Conservation (phyloP, 2,797 vertebrate species). For the Sebastes elongatus region DNA sequence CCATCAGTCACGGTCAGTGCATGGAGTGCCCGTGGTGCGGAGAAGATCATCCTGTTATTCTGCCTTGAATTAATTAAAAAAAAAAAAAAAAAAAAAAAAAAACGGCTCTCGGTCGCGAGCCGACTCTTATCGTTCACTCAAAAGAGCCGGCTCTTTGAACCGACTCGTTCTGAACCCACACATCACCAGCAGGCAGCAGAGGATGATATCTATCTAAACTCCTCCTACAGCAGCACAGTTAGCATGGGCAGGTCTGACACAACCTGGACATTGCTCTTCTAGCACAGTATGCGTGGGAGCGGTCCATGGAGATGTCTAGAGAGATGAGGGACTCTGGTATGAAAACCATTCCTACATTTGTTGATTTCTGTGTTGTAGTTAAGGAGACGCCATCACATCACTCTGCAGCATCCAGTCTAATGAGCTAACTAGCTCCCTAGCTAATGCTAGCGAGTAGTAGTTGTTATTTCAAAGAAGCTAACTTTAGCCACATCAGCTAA, state of each 20-base stretch:
- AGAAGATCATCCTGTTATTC: too few relatives aligned
- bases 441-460: slow-evolving; percentile 23
- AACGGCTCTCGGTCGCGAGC: too few relatives aligned
- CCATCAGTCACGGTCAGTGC: too few relatives aligned
- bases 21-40: too few relatives aligned
- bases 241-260: slow-evolving; percentile 61
- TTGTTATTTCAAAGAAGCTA: slow-evolving; percentile 22
- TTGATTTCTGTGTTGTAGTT: neutral
- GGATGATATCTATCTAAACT: neutral
- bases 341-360: slow-evolving; percentile 11
- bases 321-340: slow-evolving; percentile 74
- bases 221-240: slow-evolving; percentile 8
- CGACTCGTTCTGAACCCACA: too few relatives aligned
- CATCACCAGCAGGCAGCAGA: neutral
- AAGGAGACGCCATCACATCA: neutral
- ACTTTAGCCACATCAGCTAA: slow-evolving; percentile 35
- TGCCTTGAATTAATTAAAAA: too few relatives aligned
- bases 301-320: slow-evolving; percentile 67
- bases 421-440: slow-evolving; percentile 18
- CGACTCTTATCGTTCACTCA: too few relatives aligned
- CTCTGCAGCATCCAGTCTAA: neutral
- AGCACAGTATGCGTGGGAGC: slow-evolving; percentile 62
- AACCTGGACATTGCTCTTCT: slow-evolving; percentile 47
- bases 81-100: too few relatives aligned
- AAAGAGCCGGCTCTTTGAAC: too few relatives aligned